A percentile compares a stretch with the other conserved stretches of the same genome.
Conservation (phyloP, 1,140 invertebrate genomes). For the Lineus longissimus region DNA sequence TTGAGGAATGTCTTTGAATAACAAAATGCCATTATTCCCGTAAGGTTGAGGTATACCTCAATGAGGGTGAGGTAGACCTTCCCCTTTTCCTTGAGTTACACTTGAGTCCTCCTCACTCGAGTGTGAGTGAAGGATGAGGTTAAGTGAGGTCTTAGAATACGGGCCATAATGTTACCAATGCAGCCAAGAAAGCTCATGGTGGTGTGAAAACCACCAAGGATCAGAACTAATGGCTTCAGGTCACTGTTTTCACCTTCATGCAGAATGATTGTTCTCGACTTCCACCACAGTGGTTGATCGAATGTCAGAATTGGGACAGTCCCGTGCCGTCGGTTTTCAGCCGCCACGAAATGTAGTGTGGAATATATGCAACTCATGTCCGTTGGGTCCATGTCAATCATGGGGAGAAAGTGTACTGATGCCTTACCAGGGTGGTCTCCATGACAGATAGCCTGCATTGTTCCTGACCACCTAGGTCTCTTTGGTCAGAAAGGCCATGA, state of each 20-base stretch:
- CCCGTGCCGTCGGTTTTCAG: slow-evolving; percentile 16
- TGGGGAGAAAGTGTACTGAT: slow-evolving; percentile 28
- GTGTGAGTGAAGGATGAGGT: no score
- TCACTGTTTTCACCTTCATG: slow-evolving; percentile 13
- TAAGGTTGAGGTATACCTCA: no score
- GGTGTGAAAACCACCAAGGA: slow-evolving; percentile 28
- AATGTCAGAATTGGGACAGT: slow-evolving; percentile 31
- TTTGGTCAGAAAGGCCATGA: slow-evolving; percentile 14
- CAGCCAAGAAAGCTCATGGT: slow-evolving; percentile 29
- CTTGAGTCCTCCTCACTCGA: no score
- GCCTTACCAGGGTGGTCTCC: slow-evolving; percentile 27
- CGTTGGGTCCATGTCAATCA: slow-evolving; percentile 33
- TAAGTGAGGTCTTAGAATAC: no score
- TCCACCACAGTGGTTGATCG: slow-evolving; percentile 34
- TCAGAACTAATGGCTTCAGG: slow-evolving; percentile 16
- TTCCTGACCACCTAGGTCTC: slow-evolving; percentile 9
- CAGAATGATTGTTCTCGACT: slow-evolving; percentile 21
- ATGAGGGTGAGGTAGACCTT: no score
- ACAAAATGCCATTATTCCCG: no score
- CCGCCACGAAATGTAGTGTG: slow-evolving; percentile 29
- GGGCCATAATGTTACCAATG: slow-evolving; percentile 30
- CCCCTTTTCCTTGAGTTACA: no score
- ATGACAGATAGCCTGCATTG: slow-evolving; percentile 20
- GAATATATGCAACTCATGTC: slow-evolving; percentile 35
- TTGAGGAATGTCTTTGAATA: no score